A percentile compares a stretch with the other conserved stretches of the same genome.
These are phyloP conservation scores for Odontomyia ornata DNA, from an alignment of 2,888 invertebrate genomes.

Conservation along the genomic window DNA sequence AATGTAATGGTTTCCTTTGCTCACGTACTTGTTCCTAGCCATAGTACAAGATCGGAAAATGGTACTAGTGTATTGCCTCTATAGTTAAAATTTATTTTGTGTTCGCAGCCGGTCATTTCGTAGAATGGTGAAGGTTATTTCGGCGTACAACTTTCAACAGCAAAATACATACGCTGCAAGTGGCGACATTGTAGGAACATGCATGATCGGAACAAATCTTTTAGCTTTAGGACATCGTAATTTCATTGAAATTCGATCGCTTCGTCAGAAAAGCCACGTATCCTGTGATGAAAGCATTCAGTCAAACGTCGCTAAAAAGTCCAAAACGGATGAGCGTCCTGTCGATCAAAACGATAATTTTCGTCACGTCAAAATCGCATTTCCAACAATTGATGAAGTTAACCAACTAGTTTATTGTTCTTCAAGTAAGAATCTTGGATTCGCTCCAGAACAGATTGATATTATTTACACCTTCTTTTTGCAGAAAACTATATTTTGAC, in stretches of 20 bases:
- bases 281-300: background rate
- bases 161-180: constrained; percentile 61
- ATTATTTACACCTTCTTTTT: background rate
- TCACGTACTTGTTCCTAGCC: too few species aligned
- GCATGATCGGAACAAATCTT: constrained; percentile 59
- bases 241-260: constrained; percentile 59
- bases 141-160: constrained; percentile 62
- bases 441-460: background rate
- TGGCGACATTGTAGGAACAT: constrained; percentile 61
- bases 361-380: constrained; percentile 64
- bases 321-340: background rate
- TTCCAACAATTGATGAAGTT: constrained; percentile 79
- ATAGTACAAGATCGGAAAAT: too few species aligned
- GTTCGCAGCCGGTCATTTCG: too few species aligned
- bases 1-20: too few species aligned
- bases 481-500: constrained; percentile 60
- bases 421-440: constrained; percentile 65
- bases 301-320: background rate
- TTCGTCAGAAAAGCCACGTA: background rate
- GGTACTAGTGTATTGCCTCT: too few species aligned
- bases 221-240: constrained; percentile 62
- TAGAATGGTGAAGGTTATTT: constrained; percentile 62
- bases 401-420: constrained; percentile 73
- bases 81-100: too few species aligned
- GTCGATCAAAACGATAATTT: constrained; percentile 53